These are phyloP conservation scores for Motacilla alba DNA, from an alignment of 2,113 vertebrate genomes.

Conservation along the genomic window DNA sequence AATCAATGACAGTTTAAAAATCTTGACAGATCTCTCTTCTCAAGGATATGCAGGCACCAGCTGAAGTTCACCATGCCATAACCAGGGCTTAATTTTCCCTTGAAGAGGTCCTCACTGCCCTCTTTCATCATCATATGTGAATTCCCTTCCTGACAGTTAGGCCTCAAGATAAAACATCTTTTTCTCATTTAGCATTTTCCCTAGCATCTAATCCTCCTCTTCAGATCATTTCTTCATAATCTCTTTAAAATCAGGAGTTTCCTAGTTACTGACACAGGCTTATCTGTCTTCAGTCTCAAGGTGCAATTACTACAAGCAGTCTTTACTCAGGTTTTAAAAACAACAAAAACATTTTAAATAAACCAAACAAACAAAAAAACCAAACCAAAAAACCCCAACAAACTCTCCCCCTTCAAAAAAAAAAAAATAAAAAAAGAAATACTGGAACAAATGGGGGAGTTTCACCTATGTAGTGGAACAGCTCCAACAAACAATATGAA, in stretches of 20 bases:
- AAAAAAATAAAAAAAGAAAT: not conserved
- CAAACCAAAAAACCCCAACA: too few relatives aligned
- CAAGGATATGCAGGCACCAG: not conserved
- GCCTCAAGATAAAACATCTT: not conserved
- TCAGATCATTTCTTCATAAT: conserved; percentile 14
- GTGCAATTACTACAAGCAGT: not conserved
- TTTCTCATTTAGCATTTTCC: not conserved
- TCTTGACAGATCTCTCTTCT: not conserved
- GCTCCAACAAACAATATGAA: not conserved
- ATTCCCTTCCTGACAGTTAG: not conserved
- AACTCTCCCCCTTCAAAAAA: not conserved
- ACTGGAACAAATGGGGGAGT: not conserved
- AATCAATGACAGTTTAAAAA: not conserved
- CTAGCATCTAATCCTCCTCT: not conserved
- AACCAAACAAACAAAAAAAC: not conserved
- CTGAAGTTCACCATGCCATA: not conserved
- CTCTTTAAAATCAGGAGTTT: not conserved
- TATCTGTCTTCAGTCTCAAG: not conserved
- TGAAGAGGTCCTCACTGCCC: not conserved
- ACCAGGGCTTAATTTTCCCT: not conserved
- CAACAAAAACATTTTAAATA: too few relatives aligned
- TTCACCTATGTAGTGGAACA: not conserved
- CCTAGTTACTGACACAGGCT: not conserved
- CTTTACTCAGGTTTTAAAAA: not conserved
- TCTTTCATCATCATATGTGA: not conserved